These are phyloP conservation scores for Sinocyclocheilus grahami DNA, from an alignment of 2,113 vertebrate genomes.

Conservation along the genomic window DNA sequence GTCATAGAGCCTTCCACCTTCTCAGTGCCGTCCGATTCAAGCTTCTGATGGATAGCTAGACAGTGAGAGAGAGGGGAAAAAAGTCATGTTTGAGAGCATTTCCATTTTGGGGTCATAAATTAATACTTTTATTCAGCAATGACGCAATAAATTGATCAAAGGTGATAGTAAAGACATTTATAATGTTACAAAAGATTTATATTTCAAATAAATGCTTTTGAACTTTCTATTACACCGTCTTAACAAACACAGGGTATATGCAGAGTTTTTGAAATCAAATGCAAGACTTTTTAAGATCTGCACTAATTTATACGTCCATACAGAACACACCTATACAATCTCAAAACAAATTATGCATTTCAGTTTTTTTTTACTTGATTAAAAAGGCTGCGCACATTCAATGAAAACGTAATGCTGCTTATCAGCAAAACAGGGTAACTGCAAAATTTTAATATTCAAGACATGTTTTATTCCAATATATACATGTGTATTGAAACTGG, in stretches of 20 bases:
- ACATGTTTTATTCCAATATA: too few relatives aligned
- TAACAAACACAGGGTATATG: neutral
- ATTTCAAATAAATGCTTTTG: neutral
- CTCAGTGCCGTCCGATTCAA: slow-evolving; percentile 96
- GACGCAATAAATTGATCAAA: neutral
- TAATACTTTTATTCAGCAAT: neutral
- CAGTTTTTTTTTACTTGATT: too few relatives aligned
- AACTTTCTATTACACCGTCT: too few relatives aligned
- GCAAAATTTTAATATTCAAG: too few relatives aligned
- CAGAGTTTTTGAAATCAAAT: too few relatives aligned
- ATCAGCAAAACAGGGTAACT: too few relatives aligned
- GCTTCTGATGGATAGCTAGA: slow-evolving; percentile 95
- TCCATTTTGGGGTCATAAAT: neutral
- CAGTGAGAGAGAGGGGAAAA: neutral
- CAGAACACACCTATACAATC: too few relatives aligned
- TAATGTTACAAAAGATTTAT: neutral
- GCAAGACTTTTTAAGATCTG: neutral
- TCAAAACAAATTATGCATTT: too few relatives aligned
- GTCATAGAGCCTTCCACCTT: slow-evolving; percentile 98
- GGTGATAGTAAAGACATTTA: neutral
- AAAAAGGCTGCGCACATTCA: too few relatives aligned
- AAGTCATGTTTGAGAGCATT: neutral
- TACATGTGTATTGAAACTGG: too few relatives aligned
- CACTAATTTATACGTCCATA: too few relatives aligned
- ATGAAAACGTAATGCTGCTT: too few relatives aligned